These are phyloP conservation scores for Astropecten irregularis DNA, from an alignment of 53 echinoderm and acorn worm species.

Conservation along the genomic window DNA sequence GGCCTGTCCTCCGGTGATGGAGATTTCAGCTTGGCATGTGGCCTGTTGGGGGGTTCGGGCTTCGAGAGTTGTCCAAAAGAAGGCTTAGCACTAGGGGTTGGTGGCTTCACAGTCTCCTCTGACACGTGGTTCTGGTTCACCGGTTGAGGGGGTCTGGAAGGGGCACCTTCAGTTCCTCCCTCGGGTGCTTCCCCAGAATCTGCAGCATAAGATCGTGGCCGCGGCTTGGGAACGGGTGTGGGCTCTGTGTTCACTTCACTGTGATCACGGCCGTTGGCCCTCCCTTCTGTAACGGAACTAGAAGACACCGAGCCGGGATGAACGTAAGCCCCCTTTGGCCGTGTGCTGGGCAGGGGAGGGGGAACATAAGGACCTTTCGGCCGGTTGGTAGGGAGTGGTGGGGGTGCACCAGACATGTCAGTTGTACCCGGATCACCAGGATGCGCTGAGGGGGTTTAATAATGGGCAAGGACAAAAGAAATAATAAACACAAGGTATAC, in stretches of 20 bases:
- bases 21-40: background rate
- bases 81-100: constrained; percentile 20
- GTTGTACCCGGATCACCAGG: constrained; percentile 30
- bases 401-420: constrained; percentile 68
- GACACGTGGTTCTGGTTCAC: constrained; percentile 12
- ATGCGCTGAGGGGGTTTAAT: constrained; percentile 11
- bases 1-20: background rate
- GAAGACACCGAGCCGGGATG: constrained; percentile 53
- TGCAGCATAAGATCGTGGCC: background rate
- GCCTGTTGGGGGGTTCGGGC: background rate
- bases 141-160: constrained; percentile 1
- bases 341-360: constrained; percentile 68
- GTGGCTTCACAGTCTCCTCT: background rate
- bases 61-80: constrained; percentile 19
- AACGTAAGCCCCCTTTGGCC: constrained; percentile 80
- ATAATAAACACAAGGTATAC: constrained; percentile 38
- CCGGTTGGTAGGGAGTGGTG: constrained; percentile 71
- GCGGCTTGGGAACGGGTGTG: constrained; percentile 34
- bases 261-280: no score
- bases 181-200: background rate
- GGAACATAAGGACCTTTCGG: constrained; percentile 79
- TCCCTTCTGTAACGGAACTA: constrained; percentile 45
- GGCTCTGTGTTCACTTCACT: background rate
- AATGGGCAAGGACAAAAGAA: constrained; percentile 29
- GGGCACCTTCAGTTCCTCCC: background rate